phyloP scores from a whole-genome alignment of 2,797 vertebrate species.

The Thaleichthys pacificus region DNA sequence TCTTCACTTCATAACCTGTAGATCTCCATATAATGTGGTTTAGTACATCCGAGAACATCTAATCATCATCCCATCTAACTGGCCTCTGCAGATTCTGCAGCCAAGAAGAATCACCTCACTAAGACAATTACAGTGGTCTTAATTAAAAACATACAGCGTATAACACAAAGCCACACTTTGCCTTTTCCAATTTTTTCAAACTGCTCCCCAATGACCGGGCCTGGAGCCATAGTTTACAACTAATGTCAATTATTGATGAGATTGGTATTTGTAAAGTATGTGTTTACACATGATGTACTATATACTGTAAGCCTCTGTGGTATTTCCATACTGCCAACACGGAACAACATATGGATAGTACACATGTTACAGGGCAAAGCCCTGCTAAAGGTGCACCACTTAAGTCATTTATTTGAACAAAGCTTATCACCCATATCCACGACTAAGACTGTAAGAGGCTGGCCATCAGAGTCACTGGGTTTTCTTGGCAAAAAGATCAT shows the following conservation, averaged over 20 bases:
- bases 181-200: too few relatives aligned
- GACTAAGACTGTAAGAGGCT: constrained; percentile 36
- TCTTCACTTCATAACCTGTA: too few relatives aligned
- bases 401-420: constrained; percentile 40
- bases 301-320: too few relatives aligned
- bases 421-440: constrained; percentile 15
- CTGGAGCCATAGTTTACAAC: too few relatives aligned
- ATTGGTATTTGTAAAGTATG: background rate
- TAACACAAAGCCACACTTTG: too few relatives aligned
- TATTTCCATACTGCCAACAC: background rate
- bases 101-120: constrained; percentile 38
- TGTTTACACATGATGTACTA: background rate
- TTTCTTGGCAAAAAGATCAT: constrained; percentile 46
- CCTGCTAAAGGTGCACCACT: constrained; percentile 15
- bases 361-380: constrained; percentile 22
- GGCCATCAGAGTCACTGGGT: constrained; percentile 34
- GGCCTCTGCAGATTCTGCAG: constrained; percentile 21
- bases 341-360: background rate
- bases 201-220: too few relatives aligned
- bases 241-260: too few relatives aligned
- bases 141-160: background rate
- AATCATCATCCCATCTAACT: constrained; percentile 21
- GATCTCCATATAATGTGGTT: background rate
- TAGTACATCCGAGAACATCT: background rate
- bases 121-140: constrained; percentile 43